Evolutionary conservation across 2,113 vertebrate genomes (phyloP), one percentile per base, ranked within the genome.

Genomic region (Irena cyanogastra): DNA sequence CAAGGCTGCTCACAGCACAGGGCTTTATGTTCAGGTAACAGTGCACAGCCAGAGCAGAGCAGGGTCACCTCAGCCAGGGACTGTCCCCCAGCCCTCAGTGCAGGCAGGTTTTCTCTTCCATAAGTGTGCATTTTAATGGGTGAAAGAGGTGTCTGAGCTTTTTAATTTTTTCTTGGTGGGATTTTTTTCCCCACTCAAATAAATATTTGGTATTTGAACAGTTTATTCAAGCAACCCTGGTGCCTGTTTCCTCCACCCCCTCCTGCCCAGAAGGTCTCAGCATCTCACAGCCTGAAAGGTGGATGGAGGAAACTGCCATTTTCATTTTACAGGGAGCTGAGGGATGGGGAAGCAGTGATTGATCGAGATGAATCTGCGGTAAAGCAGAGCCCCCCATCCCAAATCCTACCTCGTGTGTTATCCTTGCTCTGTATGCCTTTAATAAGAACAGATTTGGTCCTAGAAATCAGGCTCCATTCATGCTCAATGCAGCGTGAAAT

Each of bases 401-500:
- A 5, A 52, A 66, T 39, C 44, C 42, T 88, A 39, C 84, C 70
- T 69, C 4, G 3, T 33, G 49, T 35, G 35, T 42, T 65, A 39
- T 30, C 65, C 66, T 84, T 80, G 26, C 42, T 79, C 47, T 65
- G 10, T 59, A 2, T 26, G 39, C 28, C 63, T 88, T 90, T 72
- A 94, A 63, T 31, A 63, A 77, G 64, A 81, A 45, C 24, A 76
- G 45, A 42, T 86, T 91, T 70, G 56, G 64, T 83, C 26, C 28
- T 74, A 22, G 37, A 94, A 91, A 88, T 78, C 59, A 49, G 59
- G n/a, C 68, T 90, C 10, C 83, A 64, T 86, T 88, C 83, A 44
- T 45, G 79, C 53, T 94, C 90, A 90, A 47, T 52, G 56, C 90
- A 86, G 79, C 18, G 13, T 90, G 88, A 96, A 96, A 92, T 86